Percentiles rank a stretch among this genome's conserved stretches.
phyloP scores from a whole-genome alignment of 2,113 vertebrate species.

The Agelaius tricolor region DNA sequence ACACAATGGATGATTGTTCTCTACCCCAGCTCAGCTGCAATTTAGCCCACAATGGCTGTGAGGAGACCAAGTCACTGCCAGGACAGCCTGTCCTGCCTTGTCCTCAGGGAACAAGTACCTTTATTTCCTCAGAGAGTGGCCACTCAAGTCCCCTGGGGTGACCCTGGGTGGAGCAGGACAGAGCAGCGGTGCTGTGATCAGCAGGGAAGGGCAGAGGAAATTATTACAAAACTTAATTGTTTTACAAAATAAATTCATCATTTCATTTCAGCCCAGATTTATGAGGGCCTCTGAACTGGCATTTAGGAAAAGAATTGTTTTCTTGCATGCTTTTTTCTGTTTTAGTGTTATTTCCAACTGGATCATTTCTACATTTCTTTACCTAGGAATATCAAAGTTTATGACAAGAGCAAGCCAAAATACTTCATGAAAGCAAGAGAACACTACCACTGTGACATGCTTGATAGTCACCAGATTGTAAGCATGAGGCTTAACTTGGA shows the following conservation, averaged over 20 bases:
- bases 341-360: conserved; percentile 64
- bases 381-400: conserved; percentile 1
- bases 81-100: conserved; percentile 6
- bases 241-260: conserved; percentile 5
- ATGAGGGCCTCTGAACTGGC: neutral
- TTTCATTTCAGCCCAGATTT: neutral
- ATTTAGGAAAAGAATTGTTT: neutral
- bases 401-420: conserved; percentile 64
- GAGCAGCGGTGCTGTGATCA: neutral
- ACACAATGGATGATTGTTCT: conserved; percentile 48
- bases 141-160: conserved; percentile 9
- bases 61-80: neutral
- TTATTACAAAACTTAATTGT: neutral
- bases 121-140: conserved; percentile 54
- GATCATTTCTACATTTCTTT: conserved; percentile 20
- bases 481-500: conserved; percentile 9
- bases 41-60: conserved; percentile 19
- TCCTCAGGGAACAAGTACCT: conserved; percentile 39
- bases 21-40: conserved; percentile 21
- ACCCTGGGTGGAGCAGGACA: neutral
- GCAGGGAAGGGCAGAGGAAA: neutral
- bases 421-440: conserved; percentile 31
- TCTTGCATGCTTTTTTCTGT: conserved; percentile 67
- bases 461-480: neutral
- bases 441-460: neutral